Percentiles rank a stretch among this genome's conserved stretches.
These are phyloP conservation scores for Aporrectodea caliginosa DNA, from an alignment of 1,140 invertebrate genomes.

Conservation along the genomic window DNA sequence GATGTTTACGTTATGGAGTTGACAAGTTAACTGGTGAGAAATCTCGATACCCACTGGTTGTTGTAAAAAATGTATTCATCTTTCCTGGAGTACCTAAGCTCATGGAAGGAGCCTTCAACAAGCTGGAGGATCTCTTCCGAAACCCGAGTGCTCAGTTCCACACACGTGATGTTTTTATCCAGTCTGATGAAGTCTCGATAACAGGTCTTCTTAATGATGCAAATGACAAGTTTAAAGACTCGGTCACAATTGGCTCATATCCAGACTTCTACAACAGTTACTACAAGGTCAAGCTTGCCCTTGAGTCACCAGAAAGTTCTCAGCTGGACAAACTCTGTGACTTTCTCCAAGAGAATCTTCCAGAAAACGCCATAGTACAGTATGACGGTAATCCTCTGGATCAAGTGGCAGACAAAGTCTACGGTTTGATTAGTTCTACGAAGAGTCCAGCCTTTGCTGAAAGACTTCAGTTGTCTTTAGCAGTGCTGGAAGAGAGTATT, in stretches of 20 bases:
- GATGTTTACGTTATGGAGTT: constrained; percentile 52
- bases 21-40: constrained; percentile 46
- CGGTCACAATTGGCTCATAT: constrained; percentile 68
- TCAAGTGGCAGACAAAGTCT: constrained; percentile 45
- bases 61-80: constrained; percentile 69
- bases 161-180: constrained; percentile 58
- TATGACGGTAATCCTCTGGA: constrained; percentile 52
- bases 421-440: constrained; percentile 37
- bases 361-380: constrained; percentile 44
- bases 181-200: constrained; percentile 61
- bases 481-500: constrained; percentile 42
- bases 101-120: constrained; percentile 62
- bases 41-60: constrained; percentile 64
- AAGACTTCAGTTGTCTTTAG: constrained; percentile 39
- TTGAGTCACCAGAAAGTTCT: constrained; percentile 49
- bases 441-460: constrained; percentile 29
- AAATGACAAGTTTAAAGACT: constrained; percentile 57
- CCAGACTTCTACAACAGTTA: constrained; percentile 61
- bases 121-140: constrained; percentile 53
- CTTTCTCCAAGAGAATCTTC: constrained; percentile 45
- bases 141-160: constrained; percentile 51
- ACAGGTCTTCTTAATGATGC: constrained; percentile 59
- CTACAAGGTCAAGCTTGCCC: constrained; percentile 57
- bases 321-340: constrained; percentile 43
- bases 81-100: constrained; percentile 74